Evolutionary conservation across 2,888 invertebrate species (phyloP), one percentile per base, ranked within the genome.

Genomic region (Acleris holmiana): DNA sequence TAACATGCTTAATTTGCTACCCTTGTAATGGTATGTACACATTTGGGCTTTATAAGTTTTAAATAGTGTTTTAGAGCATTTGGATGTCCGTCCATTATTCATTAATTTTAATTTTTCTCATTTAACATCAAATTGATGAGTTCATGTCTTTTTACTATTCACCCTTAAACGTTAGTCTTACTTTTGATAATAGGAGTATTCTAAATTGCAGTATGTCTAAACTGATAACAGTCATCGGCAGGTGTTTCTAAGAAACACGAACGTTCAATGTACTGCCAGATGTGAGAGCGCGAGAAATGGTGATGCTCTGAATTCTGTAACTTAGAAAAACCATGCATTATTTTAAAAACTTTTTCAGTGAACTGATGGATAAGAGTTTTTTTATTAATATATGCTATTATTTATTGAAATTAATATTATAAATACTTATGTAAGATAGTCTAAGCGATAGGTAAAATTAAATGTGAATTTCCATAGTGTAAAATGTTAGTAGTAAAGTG

Each of bases 341-440:
- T 59, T 19, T 63, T 41, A 25, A 44, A 47, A 55, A 50, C 18
- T 10, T 50, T 41, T 49, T 59, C 64, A 65, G 21, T 55, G 65
- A 55, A 55, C 59, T 60, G 59, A 65, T 44, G 54, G 15, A 46
- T 23, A 44, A 60, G n/a, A 79, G 67, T 71, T 77, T 79, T 71
- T 78, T 83, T 80, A 84, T 82, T 91, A 91, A 89, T 89, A 89
- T 90, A 90, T 90, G 83, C 85, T 88, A 91, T 89, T 91, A 91
- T 91, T 91, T 90, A 91, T 91, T 91, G 78, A 87, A 79, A 78
- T 78, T 77, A 76, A 82, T 88, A 87, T 87, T 89, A n/a, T n/a
- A n/a, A n/a, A n/a, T n/a, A n/a, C n/a, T 88, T 86, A 86, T 47
- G 21, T 81, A 84, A 82, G 76, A 60, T 76, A 72, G 73, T 69